Base-by-base conservation (phyloP, 2,888 invertebrate species). In the Eugnorisma glareosa region DNA sequence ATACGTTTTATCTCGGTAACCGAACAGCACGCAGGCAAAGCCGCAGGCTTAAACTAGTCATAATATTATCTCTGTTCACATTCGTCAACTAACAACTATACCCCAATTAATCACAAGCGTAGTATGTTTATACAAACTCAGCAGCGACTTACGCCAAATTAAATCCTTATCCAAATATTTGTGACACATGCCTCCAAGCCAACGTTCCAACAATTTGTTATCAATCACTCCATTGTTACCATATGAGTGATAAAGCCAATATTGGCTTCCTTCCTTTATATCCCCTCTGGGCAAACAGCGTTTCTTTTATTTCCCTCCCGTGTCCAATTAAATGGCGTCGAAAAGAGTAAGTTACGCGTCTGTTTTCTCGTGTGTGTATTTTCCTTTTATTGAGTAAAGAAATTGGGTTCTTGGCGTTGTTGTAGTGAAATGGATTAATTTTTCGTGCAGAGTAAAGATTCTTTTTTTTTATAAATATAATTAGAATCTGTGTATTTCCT, bases 221-320 rank as follows among this genome's bases (percentile, higher is more conserved):
- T 76, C 77, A 80, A 86, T 88, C 77, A 74, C 48, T 64, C 51
- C 7, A 70, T 72, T 79, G 75, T 79, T 73, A 69, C 73, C 28
- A 43, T 74, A 81, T 75, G 81, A 84, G 82, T 81, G 76, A 81
- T 84, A 86, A 68, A 88, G 79, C 78, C 82, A 84, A 87, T 88
- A 87, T 86, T 76, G 77, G 77, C 28, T 45, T 63, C 66, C 67
- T 48, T 28, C 73, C 51, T 76, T 81, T 73, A 84, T 78, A 59
- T 74, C 28, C 67, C 72, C 59, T 73, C 45, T 28, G 61, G 73
- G 75, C 57, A 74, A 80, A 84, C 43, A 78, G 31, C 63, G 73
- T 82, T 79, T 48, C 79, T 63, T 84, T 83, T 86, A 87, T 84
- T 75, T 64, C 40, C 43, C 82, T 68, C 87, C 74, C 11, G 87